Evolutionary conservation across 2,113 vertebrate species (phyloP).

Genomic region (Callorhinus ursinus): DNA sequence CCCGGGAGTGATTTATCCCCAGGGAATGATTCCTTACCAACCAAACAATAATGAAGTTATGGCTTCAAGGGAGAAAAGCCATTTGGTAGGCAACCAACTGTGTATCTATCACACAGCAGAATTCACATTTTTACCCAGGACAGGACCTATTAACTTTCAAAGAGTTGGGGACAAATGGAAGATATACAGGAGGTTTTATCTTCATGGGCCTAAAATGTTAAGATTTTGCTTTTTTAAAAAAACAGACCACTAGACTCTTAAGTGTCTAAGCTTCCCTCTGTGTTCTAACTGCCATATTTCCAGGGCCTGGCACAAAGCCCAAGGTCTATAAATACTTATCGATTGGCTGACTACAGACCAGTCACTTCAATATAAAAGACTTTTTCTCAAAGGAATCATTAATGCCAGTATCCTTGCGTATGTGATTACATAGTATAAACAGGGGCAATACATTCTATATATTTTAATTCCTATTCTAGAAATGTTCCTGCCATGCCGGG

Average conservation of each 20-base stretch:
- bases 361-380: slow-evolving; percentile 72
- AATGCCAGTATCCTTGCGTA: slow-evolving; percentile 45
- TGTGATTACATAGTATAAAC: slow-evolving; percentile 44
- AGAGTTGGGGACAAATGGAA: neutral
- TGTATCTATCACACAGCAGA: neutral
- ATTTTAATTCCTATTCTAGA: slow-evolving; percentile 65
- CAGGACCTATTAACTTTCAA: neutral
- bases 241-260: neutral
- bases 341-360: slow-evolving; percentile 58
- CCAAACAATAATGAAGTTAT: neutral
- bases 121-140: slow-evolving; percentile 17
- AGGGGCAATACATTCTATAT: neutral
- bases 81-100: neutral
- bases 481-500: neutral
- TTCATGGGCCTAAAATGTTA: neutral
- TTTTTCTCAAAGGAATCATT: slow-evolving; percentile 62
- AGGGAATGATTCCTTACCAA: neutral
- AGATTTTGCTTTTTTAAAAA: neutral
- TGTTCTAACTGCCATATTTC: slow-evolving; percentile 53
- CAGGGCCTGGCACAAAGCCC: slow-evolving; percentile 38
- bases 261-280: slow-evolving; percentile 27
- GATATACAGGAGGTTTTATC: neutral
- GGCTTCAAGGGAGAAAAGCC: neutral
- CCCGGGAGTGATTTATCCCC: neutral
- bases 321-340: slow-evolving; percentile 68